phyloP scores from a whole-genome alignment of 2,888 invertebrate genomes.

The Prenolepis imparis region DNA sequence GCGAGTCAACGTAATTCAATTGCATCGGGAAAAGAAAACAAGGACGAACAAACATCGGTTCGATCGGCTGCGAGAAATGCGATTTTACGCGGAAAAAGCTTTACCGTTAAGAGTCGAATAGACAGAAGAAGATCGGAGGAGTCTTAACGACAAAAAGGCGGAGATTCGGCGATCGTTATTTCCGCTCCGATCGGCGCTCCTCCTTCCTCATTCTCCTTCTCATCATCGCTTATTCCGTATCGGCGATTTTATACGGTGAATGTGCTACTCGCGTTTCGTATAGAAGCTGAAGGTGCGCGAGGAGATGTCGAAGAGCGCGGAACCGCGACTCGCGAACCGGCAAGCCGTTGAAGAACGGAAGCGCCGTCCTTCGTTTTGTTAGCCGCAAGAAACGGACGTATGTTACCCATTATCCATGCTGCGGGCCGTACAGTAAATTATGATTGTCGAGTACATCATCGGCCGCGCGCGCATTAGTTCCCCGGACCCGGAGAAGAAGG shows the following conservation, averaged over 20 bases:
- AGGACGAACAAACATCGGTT: background rate
- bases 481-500: slow-evolving; percentile 54
- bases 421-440: slow-evolving; percentile 70
- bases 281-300: slow-evolving; percentile 5
- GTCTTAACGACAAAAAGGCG: slow-evolving; percentile 50
- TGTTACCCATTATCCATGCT: slow-evolving; percentile 59
- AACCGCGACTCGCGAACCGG: background rate
- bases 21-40: background rate
- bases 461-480: slow-evolving; percentile 48
- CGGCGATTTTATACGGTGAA: slow-evolving; percentile 24
- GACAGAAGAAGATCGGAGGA: slow-evolving; percentile 6
- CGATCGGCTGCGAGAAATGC: slow-evolving; percentile 27
- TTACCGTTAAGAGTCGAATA: slow-evolving; percentile 35
- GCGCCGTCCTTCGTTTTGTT: slow-evolving; percentile 55
- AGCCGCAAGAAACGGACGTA: slow-evolving; percentile 57
- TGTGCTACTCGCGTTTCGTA: slow-evolving; percentile 20
- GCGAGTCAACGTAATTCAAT: slow-evolving; percentile 21
- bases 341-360: slow-evolving; percentile 43
- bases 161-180: slow-evolving; percentile 55
- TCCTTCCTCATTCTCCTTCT: background rate
- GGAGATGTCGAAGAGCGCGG: slow-evolving; percentile 28
- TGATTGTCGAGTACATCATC: slow-evolving; percentile 71
- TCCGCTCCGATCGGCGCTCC: slow-evolving; percentile 28
- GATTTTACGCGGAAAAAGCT: slow-evolving; percentile 18
- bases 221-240: slow-evolving; percentile 15